Evolutionary conservation across 2,888 invertebrate genomes (phyloP).

Genomic region (Hesperia comma): DNA sequence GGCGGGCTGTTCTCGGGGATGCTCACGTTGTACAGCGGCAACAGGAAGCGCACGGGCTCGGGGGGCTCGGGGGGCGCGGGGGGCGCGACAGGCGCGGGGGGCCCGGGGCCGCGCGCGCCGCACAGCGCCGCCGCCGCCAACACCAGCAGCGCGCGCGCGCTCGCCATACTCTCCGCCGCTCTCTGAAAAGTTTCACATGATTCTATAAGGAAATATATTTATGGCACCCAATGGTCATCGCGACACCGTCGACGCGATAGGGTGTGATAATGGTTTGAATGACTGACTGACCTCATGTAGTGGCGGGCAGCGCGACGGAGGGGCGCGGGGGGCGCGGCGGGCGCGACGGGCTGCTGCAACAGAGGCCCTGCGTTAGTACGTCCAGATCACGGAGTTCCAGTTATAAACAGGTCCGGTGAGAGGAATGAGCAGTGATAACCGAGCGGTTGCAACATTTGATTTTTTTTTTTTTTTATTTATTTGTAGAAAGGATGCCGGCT

Average conservation of each 20-base stretch:
- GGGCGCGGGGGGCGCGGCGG: conserved; percentile 18
- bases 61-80: conserved; percentile 40
- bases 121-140: conserved; percentile 64
- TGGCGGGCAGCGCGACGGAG: conserved; percentile 28
- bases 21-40: conserved; percentile 91
- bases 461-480: too few species aligned
- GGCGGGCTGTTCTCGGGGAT: conserved; percentile 96
- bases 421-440: too few species aligned
- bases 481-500: too few species aligned
- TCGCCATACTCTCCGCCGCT: conserved; percentile 43
- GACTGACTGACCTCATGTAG: conserved; percentile 23
- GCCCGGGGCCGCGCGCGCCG: conserved; percentile 64
- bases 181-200: conserved; percentile 38
- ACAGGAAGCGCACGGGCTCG: conserved; percentile 86
- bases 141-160: conserved; percentile 49
- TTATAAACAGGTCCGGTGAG: too few species aligned
- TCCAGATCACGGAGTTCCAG: too few species aligned
- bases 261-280: background rate
- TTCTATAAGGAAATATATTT: too few species aligned
- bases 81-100: conserved; percentile 47
- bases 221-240: too few species aligned
- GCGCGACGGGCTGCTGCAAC: conserved; percentile 21
- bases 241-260: too few species aligned
- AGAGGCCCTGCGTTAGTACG: background rate
- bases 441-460: too few species aligned